Evolutionary conservation across 1,140 invertebrate species (phyloP), one percentile per base, ranked within the genome.

Genomic region (Cydia strobilella): DNA sequence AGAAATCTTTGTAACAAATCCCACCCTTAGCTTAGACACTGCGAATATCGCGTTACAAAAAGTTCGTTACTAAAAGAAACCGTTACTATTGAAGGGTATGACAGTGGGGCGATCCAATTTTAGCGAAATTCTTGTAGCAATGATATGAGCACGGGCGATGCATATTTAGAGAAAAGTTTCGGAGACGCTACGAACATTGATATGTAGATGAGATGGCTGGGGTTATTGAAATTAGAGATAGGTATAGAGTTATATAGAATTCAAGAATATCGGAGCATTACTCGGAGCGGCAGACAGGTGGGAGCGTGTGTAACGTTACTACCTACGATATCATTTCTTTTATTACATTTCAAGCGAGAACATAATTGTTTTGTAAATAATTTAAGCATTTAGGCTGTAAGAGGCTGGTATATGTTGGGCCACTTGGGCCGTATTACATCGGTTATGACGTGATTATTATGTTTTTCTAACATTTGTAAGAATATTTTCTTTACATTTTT

Each of bases 161-260:
- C 87, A 90, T 90, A 88, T 81, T 88, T 90, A 84, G 83, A 87
- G 85, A 90, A 89, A 90, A 90, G 85, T 89, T 88, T 89, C 82
- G 77, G 79, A 88, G 84, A 88, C 88, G 83, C 79, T 81, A 75
- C 83, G 85, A 84, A 88, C 84, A 90, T 92, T 92, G 89, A 90
- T 90, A 92, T 91, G 89, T 82, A 91, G 83, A 92, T 92, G 86
- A 85, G 87, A 90, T 85, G 84, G 84, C 87, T 89, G 87, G 88
- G 84, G 84, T 86, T 90, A 91, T 91, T 91, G 88, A 90, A 92
- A 91, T 92, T 90, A 92, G 87, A 90, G 87, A 90, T 90, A 88
- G 83, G 87, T 85, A 86, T 85, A 84, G 20, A 59, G 65, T 23
- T 18, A 69, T 72, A 66, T 86, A 82, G 86, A 90, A 89, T 86